These are phyloP conservation scores for Oreochromis niloticus DNA, from an alignment of 2,113 vertebrate genomes.

Conservation along the genomic window DNA sequence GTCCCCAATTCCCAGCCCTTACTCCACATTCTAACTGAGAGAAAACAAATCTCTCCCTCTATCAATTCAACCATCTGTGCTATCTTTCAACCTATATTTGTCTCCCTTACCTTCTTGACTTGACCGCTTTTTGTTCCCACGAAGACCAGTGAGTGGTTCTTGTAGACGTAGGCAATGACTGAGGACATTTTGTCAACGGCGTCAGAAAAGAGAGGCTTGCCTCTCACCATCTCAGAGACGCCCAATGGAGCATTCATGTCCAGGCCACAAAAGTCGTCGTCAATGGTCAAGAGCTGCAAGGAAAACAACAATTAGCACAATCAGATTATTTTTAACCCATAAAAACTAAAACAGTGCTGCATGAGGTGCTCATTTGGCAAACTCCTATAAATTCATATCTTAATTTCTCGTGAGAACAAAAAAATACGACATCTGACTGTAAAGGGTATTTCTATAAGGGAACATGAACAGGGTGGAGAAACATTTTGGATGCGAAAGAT, in stretches of 20 bases:
- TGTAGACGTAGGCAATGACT: conserved; percentile 95
- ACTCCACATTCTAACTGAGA: background rate
- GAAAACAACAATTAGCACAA: background rate
- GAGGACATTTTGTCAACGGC: conserved; percentile 93
- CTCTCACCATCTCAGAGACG: conserved; percentile 93
- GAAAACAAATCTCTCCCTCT: conserved; percentile 36
- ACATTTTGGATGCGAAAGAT: background rate
- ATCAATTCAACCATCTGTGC: background rate
- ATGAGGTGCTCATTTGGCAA: background rate
- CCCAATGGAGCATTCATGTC: conserved; percentile 98
- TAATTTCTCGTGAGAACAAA: background rate
- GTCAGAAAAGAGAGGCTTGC: conserved; percentile 88
- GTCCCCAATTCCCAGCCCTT: conserved; percentile 40
- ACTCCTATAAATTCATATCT: background rate
- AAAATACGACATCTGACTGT: background rate
- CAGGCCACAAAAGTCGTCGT: conserved; percentile 96
- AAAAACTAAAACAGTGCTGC: background rate
- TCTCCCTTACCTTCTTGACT: conserved; percentile 90
- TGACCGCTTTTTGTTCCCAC: conserved; percentile 93
- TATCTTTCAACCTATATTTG: background rate
- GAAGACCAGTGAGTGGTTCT: conserved; percentile 96
- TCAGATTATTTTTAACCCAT: background rate
- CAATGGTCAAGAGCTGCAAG: conserved; percentile 89
- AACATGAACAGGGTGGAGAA: background rate
- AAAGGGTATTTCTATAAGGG: background rate